Evolutionary conservation across 2,888 invertebrate species (phyloP), one percentile per base, ranked within the genome.

Genomic region (Dicycla oo): DNA sequence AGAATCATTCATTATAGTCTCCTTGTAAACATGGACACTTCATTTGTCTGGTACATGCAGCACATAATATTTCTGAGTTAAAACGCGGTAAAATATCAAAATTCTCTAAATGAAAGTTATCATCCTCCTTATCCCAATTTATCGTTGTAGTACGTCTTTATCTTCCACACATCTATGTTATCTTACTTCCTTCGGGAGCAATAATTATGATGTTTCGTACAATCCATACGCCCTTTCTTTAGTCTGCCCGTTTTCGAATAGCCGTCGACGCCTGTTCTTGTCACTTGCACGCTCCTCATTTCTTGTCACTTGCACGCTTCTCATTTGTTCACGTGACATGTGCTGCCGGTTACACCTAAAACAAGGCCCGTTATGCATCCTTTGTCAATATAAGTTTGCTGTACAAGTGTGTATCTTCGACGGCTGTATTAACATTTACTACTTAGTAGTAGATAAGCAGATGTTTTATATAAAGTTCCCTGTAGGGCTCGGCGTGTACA

Each of bases 1-100:
- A 47, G 7, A 40, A 53, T 58, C 23, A 26, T 69, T 57, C n/a
- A n/a, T 53, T 20, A 26, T 45, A 47, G 66, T 38, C 26, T 68
- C 26, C 26, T 68, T 61, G 49, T 57, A 11, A 20, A 54, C 0
- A 13, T 34, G 60, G 23, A 47, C 11, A n/a, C 10, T 45, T 26
- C 11, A 47, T 23, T 60, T 26, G 53, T 38, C 18, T 51, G n/a
- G 11, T 30, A 11, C 18, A 34, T 67, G 30, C 58, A 49, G 34
- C 8, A 45, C 11, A 45, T 65, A 15, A 47, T 38, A 47, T 47
- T 40, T 0, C 30, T 13, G 30, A 67, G 10, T 11, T 49, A 13
- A 23, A 26, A 10, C 26, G 18, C 3, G 47, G 3, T 63, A 23
- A 62, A 11, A 34, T 34, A 34, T 34, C 18, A 15, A 49, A 40